Conservation (phyloP, 2,113 vertebrate genomes). For the Thermophis baileyi region DNA sequence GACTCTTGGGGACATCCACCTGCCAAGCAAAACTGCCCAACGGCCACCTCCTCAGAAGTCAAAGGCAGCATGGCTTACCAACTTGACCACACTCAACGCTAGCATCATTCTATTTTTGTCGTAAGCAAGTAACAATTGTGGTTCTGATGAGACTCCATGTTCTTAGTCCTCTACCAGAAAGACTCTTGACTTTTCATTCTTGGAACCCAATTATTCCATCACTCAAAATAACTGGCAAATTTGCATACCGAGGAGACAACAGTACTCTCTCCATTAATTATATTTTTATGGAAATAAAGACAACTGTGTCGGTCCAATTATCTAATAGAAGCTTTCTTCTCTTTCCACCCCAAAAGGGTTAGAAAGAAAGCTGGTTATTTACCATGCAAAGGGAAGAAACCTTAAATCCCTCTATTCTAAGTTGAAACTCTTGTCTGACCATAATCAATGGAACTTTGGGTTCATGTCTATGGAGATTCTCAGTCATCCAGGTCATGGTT, state of each 20-base stretch:
- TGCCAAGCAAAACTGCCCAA: slow-evolving; percentile 50
- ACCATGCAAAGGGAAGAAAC: background rate
- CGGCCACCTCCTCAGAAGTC: slow-evolving; percentile 54
- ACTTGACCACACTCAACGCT: slow-evolving; percentile 40
- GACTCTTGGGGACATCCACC: slow-evolving; percentile 39
- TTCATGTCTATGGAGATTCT: background rate
- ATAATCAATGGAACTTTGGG: background rate
- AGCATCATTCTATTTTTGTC: background rate
- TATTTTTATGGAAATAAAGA: background rate
- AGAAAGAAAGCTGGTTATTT: background rate
- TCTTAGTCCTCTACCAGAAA: slow-evolving; percentile 2
- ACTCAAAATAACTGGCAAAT: background rate
- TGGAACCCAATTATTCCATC: slow-evolving; percentile 9
- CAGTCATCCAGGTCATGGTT: no score
- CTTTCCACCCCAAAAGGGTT: slow-evolving; percentile 4
- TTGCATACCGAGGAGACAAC: background rate
- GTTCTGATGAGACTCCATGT: slow-evolving; percentile 20
- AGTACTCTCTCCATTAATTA: background rate
- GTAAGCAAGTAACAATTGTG: background rate
- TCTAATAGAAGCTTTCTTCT: background rate
- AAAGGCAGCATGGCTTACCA: slow-evolving; percentile 49
- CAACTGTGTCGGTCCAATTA: background rate
- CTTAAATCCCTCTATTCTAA: background rate
- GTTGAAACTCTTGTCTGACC: background rate
- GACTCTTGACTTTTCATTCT: background rate